A percentile compares a stretch with the other conserved stretches of the same genome.
These are phyloP conservation scores for Sarcoramphus papa DNA, from an alignment of 2,797 vertebrate genomes.

Conservation along the genomic window DNA sequence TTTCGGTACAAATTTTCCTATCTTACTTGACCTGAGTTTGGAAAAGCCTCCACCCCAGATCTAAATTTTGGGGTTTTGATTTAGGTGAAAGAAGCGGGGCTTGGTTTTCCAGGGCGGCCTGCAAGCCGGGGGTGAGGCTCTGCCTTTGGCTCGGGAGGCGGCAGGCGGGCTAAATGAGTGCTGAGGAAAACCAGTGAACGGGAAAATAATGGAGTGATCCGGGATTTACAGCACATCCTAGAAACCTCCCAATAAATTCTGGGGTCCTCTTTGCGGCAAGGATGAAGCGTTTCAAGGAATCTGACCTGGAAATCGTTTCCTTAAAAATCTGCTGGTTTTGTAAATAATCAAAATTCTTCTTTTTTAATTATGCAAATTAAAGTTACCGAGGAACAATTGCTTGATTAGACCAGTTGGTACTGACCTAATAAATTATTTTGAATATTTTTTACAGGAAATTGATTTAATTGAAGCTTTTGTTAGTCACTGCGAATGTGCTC, in stretches of 20 bases:
- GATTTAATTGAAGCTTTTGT: constrained; percentile 78
- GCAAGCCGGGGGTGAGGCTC: background rate
- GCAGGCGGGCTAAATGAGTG: background rate
- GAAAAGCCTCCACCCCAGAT: background rate
- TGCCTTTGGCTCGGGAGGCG: background rate
- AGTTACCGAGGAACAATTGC: constrained; percentile 43
- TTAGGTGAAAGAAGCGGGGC: background rate
- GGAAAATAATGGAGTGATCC: constrained; percentile 42
- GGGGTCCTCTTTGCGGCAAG: background rate
- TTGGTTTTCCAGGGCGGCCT: background rate
- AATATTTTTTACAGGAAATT: constrained; percentile 72
- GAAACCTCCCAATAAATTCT: constrained; percentile 36
- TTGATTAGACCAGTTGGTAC: constrained; percentile 55
- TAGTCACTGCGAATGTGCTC: constrained; percentile 57
- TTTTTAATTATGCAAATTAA: constrained; percentile 65
- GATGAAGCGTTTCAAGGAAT: background rate
- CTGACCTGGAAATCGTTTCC: background rate
- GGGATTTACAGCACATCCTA: constrained; percentile 46
- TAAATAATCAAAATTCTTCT: constrained; percentile 20
- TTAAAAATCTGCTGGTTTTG: background rate
- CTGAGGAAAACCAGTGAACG: constrained; percentile 43
- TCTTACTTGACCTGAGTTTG: background rate
- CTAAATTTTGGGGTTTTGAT: no score
- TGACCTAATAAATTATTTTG: constrained; percentile 68
- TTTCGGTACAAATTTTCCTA: background rate